Evolutionary conservation across 2,888 invertebrate species (phyloP).

Genomic region (Bedellia somnulentella): DNA sequence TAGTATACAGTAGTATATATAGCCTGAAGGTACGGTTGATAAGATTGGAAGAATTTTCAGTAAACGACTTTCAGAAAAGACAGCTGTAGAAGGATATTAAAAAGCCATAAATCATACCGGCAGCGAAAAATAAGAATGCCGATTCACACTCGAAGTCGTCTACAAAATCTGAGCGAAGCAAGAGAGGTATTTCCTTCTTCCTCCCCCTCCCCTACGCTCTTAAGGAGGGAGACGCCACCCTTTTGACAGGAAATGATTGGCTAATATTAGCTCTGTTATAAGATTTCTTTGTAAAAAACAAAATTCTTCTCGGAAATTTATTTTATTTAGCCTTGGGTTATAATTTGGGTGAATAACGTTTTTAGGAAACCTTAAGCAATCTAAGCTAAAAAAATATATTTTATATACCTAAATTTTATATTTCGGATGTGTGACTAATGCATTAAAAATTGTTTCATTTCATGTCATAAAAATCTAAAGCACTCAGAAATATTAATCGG

Average conservation of each 20-base stretch:
- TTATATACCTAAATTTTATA: too few species aligned
- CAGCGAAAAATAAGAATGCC: slow-evolving; percentile 49
- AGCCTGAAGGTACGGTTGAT: too few species aligned
- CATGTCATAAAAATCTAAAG: too few species aligned
- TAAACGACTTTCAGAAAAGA: slow-evolving; percentile 20
- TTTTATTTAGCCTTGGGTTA: slow-evolving; percentile 1
- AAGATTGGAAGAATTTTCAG: too few species aligned
- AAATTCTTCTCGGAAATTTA: too few species aligned
- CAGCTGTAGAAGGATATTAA: slow-evolving; percentile 51
- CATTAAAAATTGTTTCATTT: too few species aligned
- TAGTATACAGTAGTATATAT: too few species aligned
- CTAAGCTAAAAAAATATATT: too few species aligned
- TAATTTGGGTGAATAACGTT: slow-evolving; percentile 2
- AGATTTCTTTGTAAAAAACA: slow-evolving; percentile 52
- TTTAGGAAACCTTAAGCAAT: too few species aligned
- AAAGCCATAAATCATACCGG: slow-evolving; percentile 49
- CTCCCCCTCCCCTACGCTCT: slow-evolving; percentile 20
- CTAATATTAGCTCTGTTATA: slow-evolving; percentile 60
- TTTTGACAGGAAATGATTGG: slow-evolving; percentile 61
- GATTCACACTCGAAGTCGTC: slow-evolving; percentile 48
- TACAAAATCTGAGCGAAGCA: slow-evolving; percentile 38
- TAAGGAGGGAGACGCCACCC: slow-evolving; percentile 30
- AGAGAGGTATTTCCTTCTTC: slow-evolving; percentile 33
- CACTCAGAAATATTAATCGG: too few species aligned
- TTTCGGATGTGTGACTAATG: too few species aligned